Percentiles rank a stretch among this genome's conserved stretches.
These are phyloP conservation scores for Macroglossus sobrinus DNA, from an alignment of 2,113 vertebrate genomes.

Conservation along the genomic window DNA sequence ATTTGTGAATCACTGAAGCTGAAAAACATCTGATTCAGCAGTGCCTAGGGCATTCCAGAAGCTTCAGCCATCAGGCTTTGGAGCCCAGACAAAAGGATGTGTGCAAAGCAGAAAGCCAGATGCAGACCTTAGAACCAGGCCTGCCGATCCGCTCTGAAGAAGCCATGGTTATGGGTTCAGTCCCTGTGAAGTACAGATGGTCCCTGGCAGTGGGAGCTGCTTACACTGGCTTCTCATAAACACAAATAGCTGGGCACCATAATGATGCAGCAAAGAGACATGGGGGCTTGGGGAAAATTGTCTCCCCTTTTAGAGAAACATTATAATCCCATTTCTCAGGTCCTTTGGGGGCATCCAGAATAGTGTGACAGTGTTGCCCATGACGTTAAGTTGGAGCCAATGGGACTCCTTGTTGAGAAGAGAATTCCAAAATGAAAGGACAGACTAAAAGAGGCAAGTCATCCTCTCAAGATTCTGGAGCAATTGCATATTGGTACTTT, in stretches of 20 bases:
- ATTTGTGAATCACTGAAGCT: conserved; percentile 53
- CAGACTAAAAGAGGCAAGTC: not conserved
- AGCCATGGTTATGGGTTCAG: not conserved
- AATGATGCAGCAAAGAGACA: not conserved
- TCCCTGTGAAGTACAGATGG: not conserved
- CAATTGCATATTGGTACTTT: not conserved
- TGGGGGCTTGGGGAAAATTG: not conserved
- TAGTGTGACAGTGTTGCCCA: not conserved
- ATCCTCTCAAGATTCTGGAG: not conserved
- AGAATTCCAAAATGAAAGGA: not conserved
- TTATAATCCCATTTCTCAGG: not conserved
- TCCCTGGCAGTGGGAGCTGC: not conserved
- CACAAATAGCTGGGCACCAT: not conserved
- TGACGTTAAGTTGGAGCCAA: not conserved
- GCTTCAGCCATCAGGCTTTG: not conserved
- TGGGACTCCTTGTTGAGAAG: not conserved
- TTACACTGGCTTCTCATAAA: not conserved
- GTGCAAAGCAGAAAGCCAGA: conserved; percentile 40
- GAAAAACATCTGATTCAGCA: conserved; percentile 57
- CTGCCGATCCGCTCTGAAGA: not conserved
- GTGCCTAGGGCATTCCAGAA: conserved; percentile 37
- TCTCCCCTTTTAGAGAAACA: not conserved
- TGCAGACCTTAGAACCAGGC: not conserved
- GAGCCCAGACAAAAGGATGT: not conserved
- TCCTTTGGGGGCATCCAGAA: not conserved